Evolutionary conservation across 2,888 invertebrate species (phyloP), one percentile per base, ranked within the genome.

Genomic region (Chrysolina oricalcia): DNA sequence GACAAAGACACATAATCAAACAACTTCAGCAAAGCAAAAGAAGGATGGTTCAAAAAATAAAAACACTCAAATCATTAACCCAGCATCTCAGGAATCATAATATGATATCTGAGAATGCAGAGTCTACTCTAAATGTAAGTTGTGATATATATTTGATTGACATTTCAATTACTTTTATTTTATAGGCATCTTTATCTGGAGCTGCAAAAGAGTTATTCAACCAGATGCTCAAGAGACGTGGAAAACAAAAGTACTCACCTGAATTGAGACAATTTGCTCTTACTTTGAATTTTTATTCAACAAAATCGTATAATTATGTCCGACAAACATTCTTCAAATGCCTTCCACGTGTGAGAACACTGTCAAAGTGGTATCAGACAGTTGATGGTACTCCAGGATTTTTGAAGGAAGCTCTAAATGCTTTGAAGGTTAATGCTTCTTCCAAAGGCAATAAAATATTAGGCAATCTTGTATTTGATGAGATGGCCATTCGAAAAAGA

Each of bases 401-500:
- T n/a, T n/a, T n/a, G n/a, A n/a, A n/a, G n/a, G n/a, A n/a, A n/a
- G n/a, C n/a, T n/a, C n/a, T n/a, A n/a, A n/a, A n/a, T n/a, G n/a
- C n/a, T n/a, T n/a, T n/a, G n/a, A n/a, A n/a, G n/a, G n/a, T n/a
- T n/a, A n/a, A n/a, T n/a, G n/a, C n/a, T n/a, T n/a, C n/a, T n/a
- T n/a, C n/a, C n/a, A n/a, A n/a, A n/a, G n/a, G n/a, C n/a, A n/a
- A n/a, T n/a, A n/a, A n/a, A n/a, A n/a, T 80, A 43, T 15, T 81
- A 13, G 81, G 81, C 70, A 78, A 79, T 67, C 70, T 86, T 59
- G 74, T 85, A 1, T 76, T 85, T 19, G 84, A 85, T 75, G 83
- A 86, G 77, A 85, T 86, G 63, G 71, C 74, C 50, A 70, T 74
- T 2, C 67, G 53, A 19, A 75, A 81, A 72, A 79, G 77, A 70